A percentile compares a stretch with the other conserved stretches of the same genome.
Evolutionary conservation across 2,113 vertebrate species (phyloP).

Genomic region (Oncorhynchus mykiss): DNA sequence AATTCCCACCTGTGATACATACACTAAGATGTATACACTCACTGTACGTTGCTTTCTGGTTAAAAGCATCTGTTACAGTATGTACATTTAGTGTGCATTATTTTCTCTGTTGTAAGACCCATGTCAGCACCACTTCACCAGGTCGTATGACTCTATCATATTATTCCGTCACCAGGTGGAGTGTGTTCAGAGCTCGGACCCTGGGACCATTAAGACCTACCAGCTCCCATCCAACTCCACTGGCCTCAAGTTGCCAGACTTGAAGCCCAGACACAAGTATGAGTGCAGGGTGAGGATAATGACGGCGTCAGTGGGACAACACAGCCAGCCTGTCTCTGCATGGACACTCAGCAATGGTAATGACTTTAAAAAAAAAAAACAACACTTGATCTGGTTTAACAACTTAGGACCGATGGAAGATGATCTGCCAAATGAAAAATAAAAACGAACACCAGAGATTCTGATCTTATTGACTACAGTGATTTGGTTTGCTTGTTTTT

Average conservation of each 20-base stretch:
- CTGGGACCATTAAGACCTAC: conserved; percentile 45
- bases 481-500: no score
- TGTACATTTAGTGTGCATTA: no score
- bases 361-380: conserved; percentile 5
- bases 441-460: background rate
- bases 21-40: no score
- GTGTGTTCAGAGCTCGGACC: conserved; percentile 64
- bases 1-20: no score
- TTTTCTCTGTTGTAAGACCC: no score
- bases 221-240: conserved; percentile 76
- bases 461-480: no score
- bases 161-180: conserved; percentile 32
- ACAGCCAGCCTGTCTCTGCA: conserved; percentile 75
- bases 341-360: conserved; percentile 88
- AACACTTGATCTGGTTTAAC: background rate
- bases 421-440: background rate
- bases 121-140: no score
- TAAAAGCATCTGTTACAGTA: no score
- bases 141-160: no score
- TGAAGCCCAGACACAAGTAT: conserved; percentile 80
- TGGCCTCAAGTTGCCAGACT: conserved; percentile 63
- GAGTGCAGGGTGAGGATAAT: conserved; percentile 77
- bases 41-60: no score
- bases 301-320: conserved; percentile 74
- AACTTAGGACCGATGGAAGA: background rate